Evolutionary conservation across 2,888 invertebrate genomes (phyloP).

Genomic region (Drosophila yooni): DNA sequence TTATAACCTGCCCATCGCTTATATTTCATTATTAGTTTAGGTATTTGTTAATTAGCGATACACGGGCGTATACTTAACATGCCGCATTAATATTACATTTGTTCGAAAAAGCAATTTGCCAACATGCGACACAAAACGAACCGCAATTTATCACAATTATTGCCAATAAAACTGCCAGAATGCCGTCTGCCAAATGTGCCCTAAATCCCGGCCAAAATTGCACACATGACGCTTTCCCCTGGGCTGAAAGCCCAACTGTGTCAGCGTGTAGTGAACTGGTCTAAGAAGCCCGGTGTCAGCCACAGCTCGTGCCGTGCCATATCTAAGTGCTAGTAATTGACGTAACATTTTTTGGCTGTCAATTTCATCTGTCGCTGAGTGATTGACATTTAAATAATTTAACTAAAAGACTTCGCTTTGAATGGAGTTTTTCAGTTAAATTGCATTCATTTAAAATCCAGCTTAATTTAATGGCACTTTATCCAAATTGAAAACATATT

Average conservation of each 20-base stretch:
- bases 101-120: slow-evolving; percentile 21
- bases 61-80: slow-evolving; percentile 35
- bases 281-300: not conserved
- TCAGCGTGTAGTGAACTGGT: not conserved
- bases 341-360: not conserved
- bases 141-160: slow-evolving; percentile 73
- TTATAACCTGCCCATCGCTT: slow-evolving; percentile 10
- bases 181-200: slow-evolving; percentile 20
- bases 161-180: slow-evolving; percentile 37
- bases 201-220: slow-evolving; percentile 10
- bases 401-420: not conserved
- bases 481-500: not conserved
- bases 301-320: not conserved
- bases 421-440: not conserved
- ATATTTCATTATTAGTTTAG: slow-evolving; percentile 20
- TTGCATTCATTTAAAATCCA: not conserved
- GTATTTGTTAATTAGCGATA: not conserved
- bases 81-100: slow-evolving; percentile 39
- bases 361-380: slow-evolving; percentile 5
- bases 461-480: not conserved
- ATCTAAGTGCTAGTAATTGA: slow-evolving; percentile 19
- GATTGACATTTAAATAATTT: slow-evolving; percentile 26
- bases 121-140: slow-evolving; percentile 23
- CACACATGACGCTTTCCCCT: not conserved
- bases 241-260: slow-evolving; percentile 13